Percentiles rank a stretch among this genome's conserved stretches.
Conservation (phyloP, 2,888 invertebrate species). For the Oxycera nigricornis region DNA sequence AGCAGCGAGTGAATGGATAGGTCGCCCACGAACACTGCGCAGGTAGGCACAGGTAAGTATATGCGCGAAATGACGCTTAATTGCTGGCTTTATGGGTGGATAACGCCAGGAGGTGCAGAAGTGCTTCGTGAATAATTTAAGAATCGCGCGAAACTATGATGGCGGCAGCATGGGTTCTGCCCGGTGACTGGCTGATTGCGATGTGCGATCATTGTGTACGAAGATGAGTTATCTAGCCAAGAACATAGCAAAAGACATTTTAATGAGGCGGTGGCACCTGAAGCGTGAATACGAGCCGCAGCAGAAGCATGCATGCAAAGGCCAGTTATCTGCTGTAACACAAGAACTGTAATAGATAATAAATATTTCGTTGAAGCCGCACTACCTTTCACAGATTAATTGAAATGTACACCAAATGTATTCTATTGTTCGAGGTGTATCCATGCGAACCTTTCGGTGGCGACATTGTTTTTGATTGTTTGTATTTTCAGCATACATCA, state of each 20-base stretch:
- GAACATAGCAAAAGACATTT: conserved; percentile 34
- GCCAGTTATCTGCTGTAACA: conserved; percentile 5
- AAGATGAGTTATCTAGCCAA: conserved; percentile 34
- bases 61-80: conserved; percentile 31
- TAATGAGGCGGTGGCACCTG: conserved; percentile 37
- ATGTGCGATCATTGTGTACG: conserved; percentile 34
- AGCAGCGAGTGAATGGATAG: not conserved
- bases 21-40: not conserved
- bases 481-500: no score
- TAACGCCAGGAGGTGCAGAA: conserved; percentile 31
- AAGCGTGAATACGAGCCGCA: conserved; percentile 30
- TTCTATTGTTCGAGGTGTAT: conserved; percentile 14
- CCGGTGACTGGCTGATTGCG: conserved; percentile 11
- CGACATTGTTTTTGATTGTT: not conserved
- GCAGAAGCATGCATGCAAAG: not conserved
- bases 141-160: conserved; percentile 29
- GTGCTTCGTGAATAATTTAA: conserved; percentile 27
- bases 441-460: not conserved
- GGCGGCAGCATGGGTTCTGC: conserved; percentile 22
- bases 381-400: conserved; percentile 17
- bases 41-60: not conserved
- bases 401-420: conserved; percentile 19
- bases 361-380: conserved; percentile 20
- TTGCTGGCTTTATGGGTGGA: conserved; percentile 30
- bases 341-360: conserved; percentile 14